Base-by-base conservation (phyloP, 2,113 vertebrate genomes). In the Brachyhypopomus occidentalis region DNA sequence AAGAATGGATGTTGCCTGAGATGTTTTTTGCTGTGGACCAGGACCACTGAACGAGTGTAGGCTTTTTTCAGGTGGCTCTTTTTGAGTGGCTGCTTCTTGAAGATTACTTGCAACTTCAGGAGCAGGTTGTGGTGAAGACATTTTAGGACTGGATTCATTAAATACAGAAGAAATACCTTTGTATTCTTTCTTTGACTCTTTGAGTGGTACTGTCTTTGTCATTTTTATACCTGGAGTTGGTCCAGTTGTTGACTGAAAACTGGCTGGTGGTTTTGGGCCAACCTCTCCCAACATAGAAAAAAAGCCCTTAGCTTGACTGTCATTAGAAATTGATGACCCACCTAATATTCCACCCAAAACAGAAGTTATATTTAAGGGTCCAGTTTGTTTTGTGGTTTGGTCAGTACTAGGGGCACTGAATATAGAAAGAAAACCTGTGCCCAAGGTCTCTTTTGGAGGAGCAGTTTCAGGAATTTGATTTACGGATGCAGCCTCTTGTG, bases 311-410 rank as follows among this genome's bases (percentile, higher is more conserved):
- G 58, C 75, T 67, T 80, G 64, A 55, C 27, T 74, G 6, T 83
- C 78, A 71, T 88, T 85, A 79, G 84, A 76, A 45, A 78, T 69
- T 41, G 85, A 77, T 27, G 85, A 78, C 77, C 89, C 88, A 74
- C 88, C 76, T 86, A 91, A 87, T 9, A 90, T 67, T 0, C 89
- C 91, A 77, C 88, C 87, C 63, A 94, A 90, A 85, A 93, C 74
- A 38, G 89, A 89, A 14, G 45, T 52, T 14, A 52, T 12, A 52
- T 52, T 52, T 52, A 14, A 52, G 45, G 45, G 45, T 30, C 87
- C 87, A 76, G 84, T 72, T 66, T 90, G 89, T 48, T 80, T 19
- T 85, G 89, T 89, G 74, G 88, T 27, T 23, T 87, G 88, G 66
- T 90, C 89, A 16, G 89, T 58, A 72, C 88, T 83, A 52, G 45